Evolutionary conservation across 1,140 invertebrate species (phyloP).

Genomic region (Hyles vespertilio): DNA sequence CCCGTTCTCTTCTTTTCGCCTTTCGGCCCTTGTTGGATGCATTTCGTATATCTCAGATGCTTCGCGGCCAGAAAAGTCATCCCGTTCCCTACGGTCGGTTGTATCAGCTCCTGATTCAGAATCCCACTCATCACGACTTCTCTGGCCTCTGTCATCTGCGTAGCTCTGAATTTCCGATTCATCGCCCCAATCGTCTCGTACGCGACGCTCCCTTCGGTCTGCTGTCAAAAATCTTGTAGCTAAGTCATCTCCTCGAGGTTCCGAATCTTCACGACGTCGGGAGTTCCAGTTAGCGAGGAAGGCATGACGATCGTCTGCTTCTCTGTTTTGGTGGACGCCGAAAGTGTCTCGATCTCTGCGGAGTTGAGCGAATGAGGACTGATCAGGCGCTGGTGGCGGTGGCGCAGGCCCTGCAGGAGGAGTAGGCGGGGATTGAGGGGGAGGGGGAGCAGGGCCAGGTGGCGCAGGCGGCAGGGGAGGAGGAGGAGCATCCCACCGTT

Average conservation of each 20-base stretch:
- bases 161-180: conserved; percentile 65
- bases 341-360: conserved; percentile 81
- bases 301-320: conserved; percentile 76
- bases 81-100: conserved; percentile 69
- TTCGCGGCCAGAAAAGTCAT: conserved; percentile 59
- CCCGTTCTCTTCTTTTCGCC: conserved; percentile 53
- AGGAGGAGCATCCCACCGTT: conserved; percentile 65
- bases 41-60: conserved; percentile 73
- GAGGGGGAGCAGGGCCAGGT: conserved; percentile 83
- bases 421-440: conserved; percentile 80
- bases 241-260: conserved; percentile 55
- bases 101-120: conserved; percentile 75
- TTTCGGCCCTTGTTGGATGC: conserved; percentile 52
- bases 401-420: conserved; percentile 76
- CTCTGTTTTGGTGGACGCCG: conserved; percentile 78
- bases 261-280: conserved; percentile 75
- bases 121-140: conserved; percentile 73
- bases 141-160: conserved; percentile 57
- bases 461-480: conserved; percentile 80
- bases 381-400: conserved; percentile 53
- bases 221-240: conserved; percentile 61
- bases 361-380: conserved; percentile 82
- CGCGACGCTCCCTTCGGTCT: conserved; percentile 47
- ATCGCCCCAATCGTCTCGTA: conserved; percentile 69
- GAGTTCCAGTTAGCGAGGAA: conserved; percentile 82